Evolutionary conservation across 2,113 vertebrate species (phyloP).

Genomic region (Neotoma lepida): DNA sequence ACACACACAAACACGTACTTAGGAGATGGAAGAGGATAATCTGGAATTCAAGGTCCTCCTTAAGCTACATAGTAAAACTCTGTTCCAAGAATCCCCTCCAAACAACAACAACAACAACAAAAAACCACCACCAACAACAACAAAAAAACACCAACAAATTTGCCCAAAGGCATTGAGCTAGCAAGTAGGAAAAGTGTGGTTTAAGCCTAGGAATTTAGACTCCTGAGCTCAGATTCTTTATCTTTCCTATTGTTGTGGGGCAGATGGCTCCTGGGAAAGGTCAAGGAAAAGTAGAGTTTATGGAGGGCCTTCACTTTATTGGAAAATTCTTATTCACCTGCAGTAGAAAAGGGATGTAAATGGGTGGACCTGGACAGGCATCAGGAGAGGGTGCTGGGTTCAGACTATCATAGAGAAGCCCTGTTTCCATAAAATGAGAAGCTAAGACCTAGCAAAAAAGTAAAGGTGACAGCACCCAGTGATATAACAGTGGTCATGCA

Average conservation of each 20-base stretch:
- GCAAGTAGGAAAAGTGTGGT: not conserved
- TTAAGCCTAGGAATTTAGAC: constrained; percentile 2
- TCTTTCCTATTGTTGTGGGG: not conserved
- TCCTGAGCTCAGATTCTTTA: not conserved
- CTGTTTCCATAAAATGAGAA: not conserved
- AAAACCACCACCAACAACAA: not conserved
- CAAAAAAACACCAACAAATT: not conserved
- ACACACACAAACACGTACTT: not conserved
- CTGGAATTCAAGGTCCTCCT: not conserved
- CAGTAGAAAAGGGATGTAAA: not conserved
- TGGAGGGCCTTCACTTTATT: not conserved
- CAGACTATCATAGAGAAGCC: not conserved
- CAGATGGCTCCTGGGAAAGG: not conserved
- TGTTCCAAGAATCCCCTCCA: not conserved
- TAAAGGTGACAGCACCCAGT: not conserved
- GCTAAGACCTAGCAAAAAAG: not conserved
- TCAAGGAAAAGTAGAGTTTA: not conserved
- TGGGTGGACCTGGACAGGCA: not conserved
- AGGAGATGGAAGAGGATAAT: not conserved
- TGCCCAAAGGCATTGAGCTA: not conserved
- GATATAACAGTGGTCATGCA: not conserved
- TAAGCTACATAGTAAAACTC: not conserved
- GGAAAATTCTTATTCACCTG: not conserved
- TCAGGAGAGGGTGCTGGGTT: not conserved
- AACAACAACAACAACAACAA: not conserved